A percentile compares a stretch with the other conserved stretches of the same genome.
Conservation (phyloP, 2,113 vertebrate species). For the Gambusia holbrooki region DNA sequence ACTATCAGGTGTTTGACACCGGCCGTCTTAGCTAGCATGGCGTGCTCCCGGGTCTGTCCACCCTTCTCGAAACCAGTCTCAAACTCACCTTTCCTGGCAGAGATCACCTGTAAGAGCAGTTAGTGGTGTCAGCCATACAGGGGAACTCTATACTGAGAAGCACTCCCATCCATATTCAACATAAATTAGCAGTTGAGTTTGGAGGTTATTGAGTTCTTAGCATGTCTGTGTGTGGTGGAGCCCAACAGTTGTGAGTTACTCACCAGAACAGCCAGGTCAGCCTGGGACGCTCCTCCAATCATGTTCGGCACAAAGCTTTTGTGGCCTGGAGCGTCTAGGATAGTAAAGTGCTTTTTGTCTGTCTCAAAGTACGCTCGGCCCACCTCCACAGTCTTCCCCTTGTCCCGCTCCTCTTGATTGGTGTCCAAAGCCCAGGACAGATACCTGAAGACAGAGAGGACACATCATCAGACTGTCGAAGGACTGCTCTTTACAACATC, state of each 20-base stretch:
- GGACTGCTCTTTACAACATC: background rate
- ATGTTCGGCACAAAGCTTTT: constrained; percentile 99
- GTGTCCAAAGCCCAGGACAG: constrained; percentile 99
- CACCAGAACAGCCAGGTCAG: constrained; percentile 97
- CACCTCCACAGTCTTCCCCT: constrained; percentile 99
- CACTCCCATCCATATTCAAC: too few relatives aligned
- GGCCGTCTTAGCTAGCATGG: constrained; percentile 98
- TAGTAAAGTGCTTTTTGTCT: constrained; percentile 98
- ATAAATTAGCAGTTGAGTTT: too few relatives aligned
- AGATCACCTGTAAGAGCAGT: constrained; percentile 88
- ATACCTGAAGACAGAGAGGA: constrained; percentile 82
- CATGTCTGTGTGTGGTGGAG: background rate
- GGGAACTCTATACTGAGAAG: too few relatives aligned
- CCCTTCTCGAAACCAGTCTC: constrained; percentile 99
- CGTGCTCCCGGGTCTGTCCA: constrained; percentile 97
- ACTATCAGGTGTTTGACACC: constrained; percentile 98
- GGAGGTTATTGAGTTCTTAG: too few relatives aligned
- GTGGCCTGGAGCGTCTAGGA: constrained; percentile 97
- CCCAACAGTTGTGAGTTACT: constrained; percentile 49
- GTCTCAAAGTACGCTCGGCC: constrained; percentile 98
- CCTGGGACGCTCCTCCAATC: constrained; percentile 98
- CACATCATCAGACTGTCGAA: background rate
- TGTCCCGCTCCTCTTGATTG: constrained; percentile 98
- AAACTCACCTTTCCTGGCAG: constrained; percentile 98
- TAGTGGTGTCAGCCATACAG: background rate